These are phyloP conservation scores for Catamblyrhynchus diadema DNA, from an alignment of 2,797 vertebrate genomes.

Conservation along the genomic window DNA sequence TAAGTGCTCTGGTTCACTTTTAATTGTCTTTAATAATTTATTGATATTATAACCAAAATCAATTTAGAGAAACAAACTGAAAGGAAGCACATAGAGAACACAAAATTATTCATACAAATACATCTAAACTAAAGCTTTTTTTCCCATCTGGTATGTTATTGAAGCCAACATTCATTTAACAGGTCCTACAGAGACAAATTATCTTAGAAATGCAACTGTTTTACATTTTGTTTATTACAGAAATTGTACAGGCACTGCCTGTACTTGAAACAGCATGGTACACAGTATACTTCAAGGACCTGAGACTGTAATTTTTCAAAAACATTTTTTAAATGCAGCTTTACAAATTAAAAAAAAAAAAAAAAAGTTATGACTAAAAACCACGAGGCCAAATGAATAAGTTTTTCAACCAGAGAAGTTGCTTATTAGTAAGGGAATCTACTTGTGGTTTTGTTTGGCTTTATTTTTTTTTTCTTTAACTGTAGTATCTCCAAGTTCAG, in stretches of 20 bases:
- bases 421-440: neutral
- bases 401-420: neutral
- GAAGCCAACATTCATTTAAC: neutral
- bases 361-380: neutral
- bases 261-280: neutral
- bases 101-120: neutral
- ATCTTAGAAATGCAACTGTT: neutral
- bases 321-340: neutral
- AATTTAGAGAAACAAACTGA: neutral
- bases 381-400: neutral
- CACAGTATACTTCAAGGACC: neutral
- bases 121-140: neutral
- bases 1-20: neutral
- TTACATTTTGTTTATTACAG: neutral
- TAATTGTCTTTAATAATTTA: neutral
- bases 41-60: neutral
- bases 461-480: neutral
- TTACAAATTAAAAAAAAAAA: neutral
- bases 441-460: neutral
- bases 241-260: neutral
- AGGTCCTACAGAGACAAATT: neutral
- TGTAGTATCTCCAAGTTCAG: neutral
- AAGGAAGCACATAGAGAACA: neutral
- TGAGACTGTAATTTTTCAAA: neutral
- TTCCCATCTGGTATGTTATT: neutral